Percentiles rank a stretch among this genome's conserved stretches.
These are phyloP conservation scores for Alaudala cheleensis DNA, from an alignment of 2,113 vertebrate species.

Conservation along the genomic window DNA sequence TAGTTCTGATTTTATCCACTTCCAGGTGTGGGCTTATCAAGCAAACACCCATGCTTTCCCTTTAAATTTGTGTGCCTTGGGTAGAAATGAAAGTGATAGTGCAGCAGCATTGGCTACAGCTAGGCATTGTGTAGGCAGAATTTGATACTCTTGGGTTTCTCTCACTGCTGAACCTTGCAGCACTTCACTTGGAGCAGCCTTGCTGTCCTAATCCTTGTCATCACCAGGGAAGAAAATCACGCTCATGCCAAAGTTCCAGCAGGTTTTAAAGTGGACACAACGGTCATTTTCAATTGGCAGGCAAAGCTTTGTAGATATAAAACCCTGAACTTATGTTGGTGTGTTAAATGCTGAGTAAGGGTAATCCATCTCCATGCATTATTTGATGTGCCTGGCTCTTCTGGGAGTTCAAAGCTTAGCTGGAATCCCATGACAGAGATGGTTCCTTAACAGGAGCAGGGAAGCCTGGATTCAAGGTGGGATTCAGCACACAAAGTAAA, in stretches of 20 bases:
- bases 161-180: constrained; percentile 9
- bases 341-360: not conserved
- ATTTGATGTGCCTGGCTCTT: not conserved
- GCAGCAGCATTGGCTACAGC: constrained; percentile 26
- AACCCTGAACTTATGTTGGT: not conserved
- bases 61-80: constrained; percentile 25
- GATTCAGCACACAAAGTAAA: not conserved
- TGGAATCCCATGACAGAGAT: not conserved
- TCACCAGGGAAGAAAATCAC: not conserved
- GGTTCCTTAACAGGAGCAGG: not conserved
- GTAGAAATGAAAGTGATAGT: constrained; percentile 70
- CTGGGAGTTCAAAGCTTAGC: not conserved
- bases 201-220: not conserved
- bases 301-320: not conserved
- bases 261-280: not conserved
- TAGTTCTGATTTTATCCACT: not conserved
- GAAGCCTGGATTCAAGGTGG: not conserved
- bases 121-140: constrained; percentile 57
- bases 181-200: not conserved
- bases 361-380: not conserved
- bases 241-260: not conserved
- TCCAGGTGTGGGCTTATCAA: not conserved
- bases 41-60: not conserved
- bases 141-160: constrained; percentile 57
- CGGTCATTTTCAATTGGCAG: not conserved